A percentile compares a stretch with the other conserved stretches of the same genome.
These are phyloP conservation scores for Drosophila limbata DNA, from an alignment of 2,888 invertebrate species.

Conservation along the genomic window DNA sequence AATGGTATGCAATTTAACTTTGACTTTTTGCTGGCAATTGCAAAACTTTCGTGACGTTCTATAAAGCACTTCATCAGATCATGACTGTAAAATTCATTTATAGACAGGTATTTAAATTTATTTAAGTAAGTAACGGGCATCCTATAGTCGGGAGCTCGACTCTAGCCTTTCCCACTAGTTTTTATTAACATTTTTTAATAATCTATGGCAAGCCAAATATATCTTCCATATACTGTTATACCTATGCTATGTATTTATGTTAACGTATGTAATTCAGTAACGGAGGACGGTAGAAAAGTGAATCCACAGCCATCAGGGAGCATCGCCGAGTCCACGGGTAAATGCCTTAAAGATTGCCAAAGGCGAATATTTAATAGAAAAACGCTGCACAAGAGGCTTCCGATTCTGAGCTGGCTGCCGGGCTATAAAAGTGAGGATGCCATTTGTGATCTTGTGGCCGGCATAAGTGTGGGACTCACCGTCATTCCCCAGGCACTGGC, in stretches of 20 bases:
- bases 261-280: slow-evolving; percentile 84
- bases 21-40: slow-evolving; percentile 12
- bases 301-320: slow-evolving; percentile 73
- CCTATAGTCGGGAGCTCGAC: too few species aligned
- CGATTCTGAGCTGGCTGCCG: slow-evolving; percentile 92
- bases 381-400: slow-evolving; percentile 90
- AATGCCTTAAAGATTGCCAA: slow-evolving; percentile 86
- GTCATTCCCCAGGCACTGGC: slow-evolving; percentile 96
- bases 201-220: too few species aligned
- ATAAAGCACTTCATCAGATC: background rate
- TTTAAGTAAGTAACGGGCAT: too few species aligned
- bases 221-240: too few species aligned
- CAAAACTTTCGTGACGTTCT: slow-evolving; percentile 9
- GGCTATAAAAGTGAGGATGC: slow-evolving; percentile 90
- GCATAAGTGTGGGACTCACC: slow-evolving; percentile 95
- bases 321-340: slow-evolving; percentile 78
- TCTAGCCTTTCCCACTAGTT: too few species aligned
- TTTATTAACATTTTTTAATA: too few species aligned
- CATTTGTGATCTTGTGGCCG: slow-evolving; percentile 95
- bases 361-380: slow-evolving; percentile 88
- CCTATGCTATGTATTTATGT: too few species aligned
- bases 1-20: slow-evolving; percentile 15
- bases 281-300: slow-evolving; percentile 86
- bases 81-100: background rate
- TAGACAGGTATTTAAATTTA: too few species aligned